A percentile compares a stretch with the other conserved stretches of the same genome.
These are phyloP conservation scores for Glareola pratincola DNA, from an alignment of 2,113 vertebrate genomes.

Conservation along the genomic window DNA sequence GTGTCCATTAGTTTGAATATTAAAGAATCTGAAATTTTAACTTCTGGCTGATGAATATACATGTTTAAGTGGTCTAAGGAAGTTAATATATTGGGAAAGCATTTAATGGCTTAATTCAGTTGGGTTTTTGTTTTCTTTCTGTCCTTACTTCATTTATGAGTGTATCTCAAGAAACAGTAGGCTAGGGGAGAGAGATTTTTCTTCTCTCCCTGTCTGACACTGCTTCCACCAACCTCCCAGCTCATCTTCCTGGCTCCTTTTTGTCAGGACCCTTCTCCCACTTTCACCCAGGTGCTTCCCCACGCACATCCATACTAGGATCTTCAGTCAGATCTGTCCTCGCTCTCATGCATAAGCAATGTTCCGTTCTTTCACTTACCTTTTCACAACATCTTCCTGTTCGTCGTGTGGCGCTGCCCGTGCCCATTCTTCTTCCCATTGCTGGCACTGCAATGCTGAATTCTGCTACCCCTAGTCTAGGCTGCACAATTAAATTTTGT, in stretches of 20 bases:
- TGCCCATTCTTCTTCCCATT: not conserved
- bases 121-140: not conserved
- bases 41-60: not conserved
- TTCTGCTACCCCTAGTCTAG: not conserved
- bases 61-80: accelerated
- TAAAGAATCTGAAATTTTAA: not conserved
- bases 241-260: not conserved
- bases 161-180: not conserved
- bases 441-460: not conserved
- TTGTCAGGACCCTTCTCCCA: not conserved
- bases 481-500: not conserved
- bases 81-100: not conserved
- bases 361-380: not conserved
- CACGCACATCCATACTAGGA: not conserved
- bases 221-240: not conserved
- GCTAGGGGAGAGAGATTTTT: not conserved
- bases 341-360: not conserved
- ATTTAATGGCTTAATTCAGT: not conserved
- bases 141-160: not conserved
- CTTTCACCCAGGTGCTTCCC: not conserved
- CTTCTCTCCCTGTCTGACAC: not conserved
- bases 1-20: not conserved
- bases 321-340: not conserved
- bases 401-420: accelerated
- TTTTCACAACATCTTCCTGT: not conserved